Conservation (phyloP, 2,888 invertebrate genomes). For the Parnassius mnemosyne region DNA sequence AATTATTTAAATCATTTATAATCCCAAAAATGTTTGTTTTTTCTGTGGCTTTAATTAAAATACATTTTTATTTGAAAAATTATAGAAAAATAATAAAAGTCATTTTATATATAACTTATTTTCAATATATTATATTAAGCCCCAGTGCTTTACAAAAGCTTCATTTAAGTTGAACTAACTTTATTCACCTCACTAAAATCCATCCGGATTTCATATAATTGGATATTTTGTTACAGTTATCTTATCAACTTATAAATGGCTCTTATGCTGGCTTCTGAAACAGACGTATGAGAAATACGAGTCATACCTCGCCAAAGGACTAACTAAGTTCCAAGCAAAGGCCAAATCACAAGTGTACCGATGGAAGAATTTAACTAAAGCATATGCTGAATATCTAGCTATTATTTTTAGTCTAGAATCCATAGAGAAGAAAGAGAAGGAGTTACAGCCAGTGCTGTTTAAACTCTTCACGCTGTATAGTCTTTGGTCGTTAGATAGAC, state of each 20-base stretch:
- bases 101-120: no score
- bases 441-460: constrained; percentile 72
- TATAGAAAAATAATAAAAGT: no score
- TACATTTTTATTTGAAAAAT: no score
- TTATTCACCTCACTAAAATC: no score
- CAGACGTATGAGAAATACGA: constrained; percentile 84
- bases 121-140: not conserved
- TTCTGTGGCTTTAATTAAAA: no score
- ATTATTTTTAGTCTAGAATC: constrained; percentile 76
- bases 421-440: constrained; percentile 57
- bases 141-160: no score
- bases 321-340: constrained; percentile 87
- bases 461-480: constrained; percentile 65
- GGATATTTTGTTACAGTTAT: constrained; percentile 76
- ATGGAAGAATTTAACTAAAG: constrained; percentile 86
- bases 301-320: constrained; percentile 75
- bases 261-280: constrained; percentile 88
- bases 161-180: no score
- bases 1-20: no score
- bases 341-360: constrained; percentile 91
- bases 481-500: constrained; percentile 82
- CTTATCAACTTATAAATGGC: constrained; percentile 88
- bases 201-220: not conserved
- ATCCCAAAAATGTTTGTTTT: no score
- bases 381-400: constrained; percentile 87